phyloP scores from a whole-genome alignment of 2,113 vertebrate genomes.

The Solea solea region DNA sequence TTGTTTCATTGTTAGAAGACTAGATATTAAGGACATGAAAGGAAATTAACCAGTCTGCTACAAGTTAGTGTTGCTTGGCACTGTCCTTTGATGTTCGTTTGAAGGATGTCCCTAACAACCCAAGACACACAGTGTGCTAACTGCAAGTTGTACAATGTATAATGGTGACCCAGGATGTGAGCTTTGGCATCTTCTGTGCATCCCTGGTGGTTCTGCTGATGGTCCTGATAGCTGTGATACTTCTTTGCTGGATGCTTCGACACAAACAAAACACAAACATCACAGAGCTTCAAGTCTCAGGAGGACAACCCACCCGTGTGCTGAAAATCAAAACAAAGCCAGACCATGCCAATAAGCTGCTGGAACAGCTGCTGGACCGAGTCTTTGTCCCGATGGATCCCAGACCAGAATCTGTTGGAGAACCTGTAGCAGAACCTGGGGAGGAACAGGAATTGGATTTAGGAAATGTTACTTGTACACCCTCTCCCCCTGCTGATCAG shows the following conservation, averaged over 20 bases:
- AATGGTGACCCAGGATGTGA: neutral
- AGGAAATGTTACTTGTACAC: neutral
- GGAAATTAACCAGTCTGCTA: too few species aligned
- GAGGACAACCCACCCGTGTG: neutral
- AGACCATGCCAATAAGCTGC: neutral
- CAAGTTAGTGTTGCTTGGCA: too few species aligned
- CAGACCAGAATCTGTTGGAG: neutral
- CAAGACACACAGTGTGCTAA: too few species aligned
- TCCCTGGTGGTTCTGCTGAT: neutral
- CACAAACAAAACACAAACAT: conserved; percentile 7
- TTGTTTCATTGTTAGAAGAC: too few species aligned
- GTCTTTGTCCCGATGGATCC: conserved; percentile 9
- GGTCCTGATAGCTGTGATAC: neutral
- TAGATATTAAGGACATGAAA: too few species aligned
- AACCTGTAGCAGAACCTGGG: neutral
- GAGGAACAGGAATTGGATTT: neutral
- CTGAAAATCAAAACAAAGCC: conserved; percentile 39
- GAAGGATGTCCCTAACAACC: too few species aligned
- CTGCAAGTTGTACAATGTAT: too few species aligned
- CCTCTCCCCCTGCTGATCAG: neutral
- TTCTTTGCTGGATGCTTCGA: neutral
- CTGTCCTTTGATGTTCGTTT: too few species aligned
- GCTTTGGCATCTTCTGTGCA: neutral
- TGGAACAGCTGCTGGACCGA: conserved; percentile 44
- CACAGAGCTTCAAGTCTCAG: conserved; percentile 34